Evolutionary conservation across 2,113 vertebrate species (phyloP), one percentile per base, ranked within the genome.

Genomic region (Cepphus grylle): DNA sequence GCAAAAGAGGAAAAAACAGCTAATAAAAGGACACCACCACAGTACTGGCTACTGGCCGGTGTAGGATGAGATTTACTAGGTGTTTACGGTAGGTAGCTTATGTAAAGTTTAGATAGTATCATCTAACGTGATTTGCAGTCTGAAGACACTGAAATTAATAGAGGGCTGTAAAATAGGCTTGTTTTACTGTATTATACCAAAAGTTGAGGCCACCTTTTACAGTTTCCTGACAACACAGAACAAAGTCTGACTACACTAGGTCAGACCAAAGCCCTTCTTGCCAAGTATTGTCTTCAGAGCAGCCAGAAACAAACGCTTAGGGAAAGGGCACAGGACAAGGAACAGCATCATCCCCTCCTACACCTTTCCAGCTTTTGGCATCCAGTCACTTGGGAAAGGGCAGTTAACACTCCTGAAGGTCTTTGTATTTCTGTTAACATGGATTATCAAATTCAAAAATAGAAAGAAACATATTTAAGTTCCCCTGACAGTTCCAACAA

Each of bases 1-100:
- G 93, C 65, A 94, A 96, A 94, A 97, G 94, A 98, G 97, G 97
- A 97, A 98, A 98, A 97, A 98, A 96, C 96, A 97, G 91, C 89
- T 91, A 94, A 95, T 93, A 90, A 88, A 93, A 97, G 78, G 83
- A 40, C 70, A 91, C 23, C 26, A 73, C 7, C 79, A 49, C 27
- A 89, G 77, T 43, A 45, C 69, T 55, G 84, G 92, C 45, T 52
- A 13, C 34, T 56, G 76, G 84, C 77, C 96, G 92, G 77, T 11
- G 74, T 19, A 81, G 71, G 90, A 72, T 59, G 61, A 71, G 88
- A 32, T 38, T 70, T 27, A 13, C 36, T 40, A 21, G 49, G 83
- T 62, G 67, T 73, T 93, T 66, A 29, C 29, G 45, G 38, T 6
- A 81, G 47, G 63, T 52, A 63, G 83, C 27, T 50, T 20, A 27